These are phyloP conservation scores for Eucidaris tribuloides DNA, from an alignment of 35 echinoderm and acorn worm species.

Conservation along the genomic window DNA sequence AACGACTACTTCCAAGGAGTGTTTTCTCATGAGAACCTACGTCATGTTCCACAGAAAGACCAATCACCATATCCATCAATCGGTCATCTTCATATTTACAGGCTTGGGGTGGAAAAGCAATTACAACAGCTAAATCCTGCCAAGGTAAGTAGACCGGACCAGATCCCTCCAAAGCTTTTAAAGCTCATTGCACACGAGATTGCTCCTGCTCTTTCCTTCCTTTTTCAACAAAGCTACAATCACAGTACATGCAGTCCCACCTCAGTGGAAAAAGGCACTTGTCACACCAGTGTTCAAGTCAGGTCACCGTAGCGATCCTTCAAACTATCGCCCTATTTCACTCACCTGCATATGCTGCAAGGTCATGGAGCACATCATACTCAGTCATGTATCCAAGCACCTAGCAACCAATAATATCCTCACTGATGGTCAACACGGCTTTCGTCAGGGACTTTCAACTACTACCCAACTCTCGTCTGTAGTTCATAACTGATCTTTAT, in stretches of 20 bases:
- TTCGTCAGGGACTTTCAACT: constrained; percentile 9
- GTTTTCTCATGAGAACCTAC: constrained; percentile 1
- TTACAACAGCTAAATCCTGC: constrained; percentile 31
- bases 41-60: constrained; percentile 22
- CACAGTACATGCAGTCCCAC: background rate
- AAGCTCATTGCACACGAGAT: constrained; percentile 35
- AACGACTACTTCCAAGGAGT: constrained; percentile 32
- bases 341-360: constrained; percentile 33
- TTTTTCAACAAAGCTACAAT: constrained; percentile 54
- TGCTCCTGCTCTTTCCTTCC: constrained; percentile 29
- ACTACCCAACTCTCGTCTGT: background rate
- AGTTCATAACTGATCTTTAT: constrained; percentile 11
- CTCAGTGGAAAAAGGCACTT: constrained; percentile 25
- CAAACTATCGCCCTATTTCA: constrained; percentile 34
- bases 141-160: constrained; percentile 41
- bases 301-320: background rate
- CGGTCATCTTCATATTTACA: background rate
- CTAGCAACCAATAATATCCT: constrained; percentile 6
- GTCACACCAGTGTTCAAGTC: background rate
- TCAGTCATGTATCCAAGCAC: constrained; percentile 20
- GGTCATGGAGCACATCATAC: constrained; percentile 32
- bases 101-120: constrained; percentile 27
- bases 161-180: constrained; percentile 31
- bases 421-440: constrained; percentile 16
- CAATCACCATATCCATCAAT: constrained; percentile 17